Base-by-base conservation (phyloP, 1,140 invertebrate species). In the Teleopsis dalmanni region DNA sequence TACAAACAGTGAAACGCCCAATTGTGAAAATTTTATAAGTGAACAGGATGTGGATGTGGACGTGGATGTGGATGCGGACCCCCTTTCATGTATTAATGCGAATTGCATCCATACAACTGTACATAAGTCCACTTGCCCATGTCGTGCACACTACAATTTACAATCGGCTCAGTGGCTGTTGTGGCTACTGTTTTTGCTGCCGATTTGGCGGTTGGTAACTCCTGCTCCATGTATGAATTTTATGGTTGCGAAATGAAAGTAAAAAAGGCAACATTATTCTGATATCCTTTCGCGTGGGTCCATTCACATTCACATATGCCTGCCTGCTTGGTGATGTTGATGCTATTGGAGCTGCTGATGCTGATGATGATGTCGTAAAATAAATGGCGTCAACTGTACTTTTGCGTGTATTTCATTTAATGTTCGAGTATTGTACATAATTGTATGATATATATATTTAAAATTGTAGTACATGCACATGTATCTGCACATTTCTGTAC, bases 341-440 rank as follows among this genome's bases (percentile, higher is more conserved):
- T 37, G 35, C 21, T 18, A 19, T 14, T 37, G 16, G 4, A 5
- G 35, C 2, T 29, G 25, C 41, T 18, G 41, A 25, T 43, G 41
- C 27, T 43, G 25, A 29, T 43, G 16, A 29, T 7, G 41, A 3
- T 31, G 26, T 43, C 41, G 31, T 31, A 29, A 43, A 43, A 43
- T 43, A 31, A 43, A 43, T 31, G 26, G 16, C 27, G 41, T 31
- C 41, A 31, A 43, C 41, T 43, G 41, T 43, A 43, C 41, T 43
- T 43, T 43, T 43, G 26, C 26, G 16, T 25, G 22, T 9, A 4
- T 43, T 29, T 8, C 13, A 29, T 29, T 8, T 13, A 29, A 43
- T 31, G 41, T 19, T n/a, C n/a, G n/a, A n/a, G n/a, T n/a, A n/a
- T n/a, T n/a, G 14, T n/a, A 10, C 31, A 22, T 18, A 8, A 8